Evolutionary conservation across 2,113 vertebrate species (phyloP).

Genomic region (Opisthocomus hoazin): DNA sequence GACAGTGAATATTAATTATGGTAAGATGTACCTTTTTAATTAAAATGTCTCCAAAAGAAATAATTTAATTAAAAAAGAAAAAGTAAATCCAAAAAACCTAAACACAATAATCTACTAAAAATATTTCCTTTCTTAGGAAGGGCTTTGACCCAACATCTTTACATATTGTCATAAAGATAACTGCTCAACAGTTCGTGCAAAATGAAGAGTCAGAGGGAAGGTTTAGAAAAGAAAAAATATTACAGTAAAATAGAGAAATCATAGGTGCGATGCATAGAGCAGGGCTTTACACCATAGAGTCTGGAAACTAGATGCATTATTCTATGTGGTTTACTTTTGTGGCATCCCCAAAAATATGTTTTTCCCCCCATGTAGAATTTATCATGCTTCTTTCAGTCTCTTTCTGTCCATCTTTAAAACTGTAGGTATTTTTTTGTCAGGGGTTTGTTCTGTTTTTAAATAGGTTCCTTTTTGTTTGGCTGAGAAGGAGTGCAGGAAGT

Average conservation of each 20-base stretch:
- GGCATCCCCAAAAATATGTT: conserved; percentile 73
- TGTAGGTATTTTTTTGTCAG: conserved; percentile 20
- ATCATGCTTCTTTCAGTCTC: conserved; percentile 79
- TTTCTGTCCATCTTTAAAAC: conserved; percentile 64
- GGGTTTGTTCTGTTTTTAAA: conserved; percentile 1
- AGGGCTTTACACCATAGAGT: conserved; percentile 68
- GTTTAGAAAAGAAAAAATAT: conserved; percentile 67
- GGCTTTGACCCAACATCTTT: conserved; percentile 68
- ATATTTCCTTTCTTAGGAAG: conserved; percentile 76
- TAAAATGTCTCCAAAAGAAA: conserved; percentile 80
- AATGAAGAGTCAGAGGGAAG: conserved; percentile 67
- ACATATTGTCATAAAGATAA: conserved; percentile 72
- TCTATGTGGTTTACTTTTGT: conserved; percentile 71
- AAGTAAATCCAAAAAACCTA: conserved; percentile 58
- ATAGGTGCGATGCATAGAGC: conserved; percentile 72
- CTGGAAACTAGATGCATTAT: conserved; percentile 77
- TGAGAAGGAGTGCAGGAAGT: conserved; percentile 6
- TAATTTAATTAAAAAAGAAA: conserved; percentile 76
- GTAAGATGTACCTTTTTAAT: conserved; percentile 80
- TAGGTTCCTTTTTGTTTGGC: conserved; percentile 45
- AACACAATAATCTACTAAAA: conserved; percentile 80
- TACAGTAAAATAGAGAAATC: conserved; percentile 66
- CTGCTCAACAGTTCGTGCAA: conserved; percentile 79
- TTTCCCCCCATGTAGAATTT: conserved; percentile 62
- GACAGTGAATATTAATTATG: conserved; percentile 86